Evolutionary conservation across 2,888 invertebrate genomes (phyloP), one percentile per base, ranked within the genome.

Genomic region (Euplagia quadripunctaria): DNA sequence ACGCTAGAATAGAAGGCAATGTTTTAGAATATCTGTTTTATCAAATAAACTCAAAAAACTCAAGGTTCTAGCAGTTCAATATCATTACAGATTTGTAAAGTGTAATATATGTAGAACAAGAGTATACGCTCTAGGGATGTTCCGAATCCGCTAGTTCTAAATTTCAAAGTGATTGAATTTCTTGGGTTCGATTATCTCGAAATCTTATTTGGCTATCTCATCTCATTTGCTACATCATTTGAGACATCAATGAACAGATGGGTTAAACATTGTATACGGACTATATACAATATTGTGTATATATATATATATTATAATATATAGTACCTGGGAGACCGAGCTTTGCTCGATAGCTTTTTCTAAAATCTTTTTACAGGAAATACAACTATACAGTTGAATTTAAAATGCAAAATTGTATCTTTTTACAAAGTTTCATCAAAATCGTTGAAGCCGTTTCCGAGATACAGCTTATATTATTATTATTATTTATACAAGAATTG

Each of bases 111-210:
- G 9, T 73, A 76, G 70, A 74, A 68, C 70, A 74, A 68, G 73
- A 78, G 74, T 65, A 71, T 71, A 77, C 72, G 74, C 84, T 76
- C 82, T 64, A 71, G 79, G 82, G 80, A 82, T 75, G 73, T 76
- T 73, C 67, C 69, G 72, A 75, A 77, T 69, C 67, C 31, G 73
- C 72, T 80, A 80, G 75, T 81, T 82, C 79, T 73, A 84, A 80
- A 84, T 83, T 83, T 82, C 77, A 66, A 76, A 79, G 76, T 81
- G 82, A 84, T 83, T 84, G 80, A 83, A 83, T 83, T 83, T 81
- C 78, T 77, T 41, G 76, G 84, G 82, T 82, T 83, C 80, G 82
- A 76, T 82, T 82, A 82, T 82, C 76, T 74, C 61, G 74, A 51
- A 73, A 82, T 79, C 79, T 78, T 84, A 80, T 83, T 79, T 80